Conservation (phyloP, 2,888 invertebrate species). For the Nomada flava region DNA sequence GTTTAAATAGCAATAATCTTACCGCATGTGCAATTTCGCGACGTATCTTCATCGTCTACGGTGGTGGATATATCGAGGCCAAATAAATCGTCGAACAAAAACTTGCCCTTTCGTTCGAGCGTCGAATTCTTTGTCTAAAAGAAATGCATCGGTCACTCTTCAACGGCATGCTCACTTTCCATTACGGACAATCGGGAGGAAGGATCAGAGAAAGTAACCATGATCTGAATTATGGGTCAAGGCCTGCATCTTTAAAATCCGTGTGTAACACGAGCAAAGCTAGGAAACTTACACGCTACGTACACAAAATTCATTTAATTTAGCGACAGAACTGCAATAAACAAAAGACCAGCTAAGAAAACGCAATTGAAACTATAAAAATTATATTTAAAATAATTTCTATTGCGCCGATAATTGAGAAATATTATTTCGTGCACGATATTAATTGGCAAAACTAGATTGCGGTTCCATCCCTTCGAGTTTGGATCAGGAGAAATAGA, state of each 20-base stretch:
- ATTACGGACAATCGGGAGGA: conserved; percentile 59
- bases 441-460: too few species aligned
- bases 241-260: conserved; percentile 64
- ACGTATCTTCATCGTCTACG: conserved; percentile 84
- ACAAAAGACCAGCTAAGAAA: not conserved
- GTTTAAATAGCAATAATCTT: conserved; percentile 78
- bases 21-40: conserved; percentile 91
- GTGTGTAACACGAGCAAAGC: conserved; percentile 13
- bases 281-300: conserved; percentile 15
- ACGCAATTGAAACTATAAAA: too few species aligned
- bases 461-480: too few species aligned
- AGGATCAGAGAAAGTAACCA: conserved; percentile 76
- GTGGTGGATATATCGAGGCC: conserved; percentile 85
- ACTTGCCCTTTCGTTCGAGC: conserved; percentile 87
- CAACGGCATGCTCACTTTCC: conserved; percentile 69
- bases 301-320: not conserved
- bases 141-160: conserved; percentile 35
- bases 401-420: not conserved
- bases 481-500: too few species aligned
- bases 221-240: conserved; percentile 77
- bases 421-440: not conserved
- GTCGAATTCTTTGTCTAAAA: conserved; percentile 69
- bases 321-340: not conserved
- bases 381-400: not conserved
- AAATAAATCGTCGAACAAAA: conserved; percentile 90